phyloP scores from a whole-genome alignment of 2,797 vertebrate species.

The Cossypha niveicapilla region DNA sequence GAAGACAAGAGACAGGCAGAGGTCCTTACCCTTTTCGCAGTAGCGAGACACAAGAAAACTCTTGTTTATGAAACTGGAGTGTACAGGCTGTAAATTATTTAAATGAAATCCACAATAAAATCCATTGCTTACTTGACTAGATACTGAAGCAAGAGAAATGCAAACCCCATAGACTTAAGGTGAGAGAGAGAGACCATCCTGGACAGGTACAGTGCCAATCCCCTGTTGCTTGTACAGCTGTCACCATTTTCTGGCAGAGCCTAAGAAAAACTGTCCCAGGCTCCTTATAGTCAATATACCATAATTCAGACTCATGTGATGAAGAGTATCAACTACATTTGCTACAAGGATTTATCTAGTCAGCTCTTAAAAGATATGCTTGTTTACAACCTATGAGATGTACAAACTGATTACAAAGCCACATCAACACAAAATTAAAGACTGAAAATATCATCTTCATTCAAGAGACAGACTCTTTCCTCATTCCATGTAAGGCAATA shows the following conservation, averaged over 20 bases:
- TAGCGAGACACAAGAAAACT: background rate
- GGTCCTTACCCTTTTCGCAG: background rate
- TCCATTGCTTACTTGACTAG: background rate
- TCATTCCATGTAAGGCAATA: background rate
- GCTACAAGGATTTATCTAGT: background rate
- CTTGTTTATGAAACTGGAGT: background rate
- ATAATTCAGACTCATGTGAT: fast-evolving
- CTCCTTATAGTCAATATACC: background rate
- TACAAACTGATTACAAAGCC: background rate
- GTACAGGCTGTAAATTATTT: background rate
- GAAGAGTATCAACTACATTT: background rate
- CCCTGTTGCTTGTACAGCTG: background rate
- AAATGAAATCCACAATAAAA: background rate
- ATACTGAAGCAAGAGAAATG: background rate
- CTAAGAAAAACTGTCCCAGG: background rate
- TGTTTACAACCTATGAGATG: background rate
- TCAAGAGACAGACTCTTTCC: background rate
- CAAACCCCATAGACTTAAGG: background rate
- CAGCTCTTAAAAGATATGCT: background rate
- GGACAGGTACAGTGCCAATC: background rate
- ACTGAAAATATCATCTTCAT: background rate
- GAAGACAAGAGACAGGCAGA: background rate
- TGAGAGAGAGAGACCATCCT: background rate
- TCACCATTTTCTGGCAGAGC: background rate
- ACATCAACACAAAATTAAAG: background rate